phyloP scores from a whole-genome alignment of 2,797 vertebrate genomes.

The Thripadectes ignobilis region DNA sequence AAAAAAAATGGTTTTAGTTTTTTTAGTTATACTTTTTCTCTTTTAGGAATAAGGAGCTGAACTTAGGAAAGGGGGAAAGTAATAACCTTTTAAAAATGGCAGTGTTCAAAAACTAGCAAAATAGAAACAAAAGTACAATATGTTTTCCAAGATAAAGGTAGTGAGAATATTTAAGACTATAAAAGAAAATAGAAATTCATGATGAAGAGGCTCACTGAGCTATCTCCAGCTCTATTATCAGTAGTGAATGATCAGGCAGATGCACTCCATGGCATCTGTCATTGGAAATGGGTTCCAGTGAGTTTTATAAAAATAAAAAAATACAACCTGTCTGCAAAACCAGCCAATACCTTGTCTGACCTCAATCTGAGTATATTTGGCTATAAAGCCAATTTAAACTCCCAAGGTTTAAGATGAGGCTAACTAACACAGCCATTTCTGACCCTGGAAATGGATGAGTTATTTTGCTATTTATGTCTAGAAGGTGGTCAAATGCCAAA shows the following conservation, averaged over 20 bases:
- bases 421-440: background rate
- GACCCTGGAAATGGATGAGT: background rate
- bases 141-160: background rate
- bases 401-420: background rate
- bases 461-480: background rate
- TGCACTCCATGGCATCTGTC: background rate
- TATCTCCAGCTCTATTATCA: background rate
- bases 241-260: background rate
- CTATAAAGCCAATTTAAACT: background rate
- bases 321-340: background rate
- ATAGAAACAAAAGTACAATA: background rate
- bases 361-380: background rate
- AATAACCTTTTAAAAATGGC: background rate
- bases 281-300: background rate
- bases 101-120: background rate
- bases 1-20: background rate
- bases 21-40: background rate
- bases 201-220: constrained; percentile 14
- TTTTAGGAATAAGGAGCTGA: background rate
- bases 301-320: background rate
- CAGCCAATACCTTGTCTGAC: background rate
- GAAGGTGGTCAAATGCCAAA: background rate
- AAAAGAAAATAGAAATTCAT: constrained; percentile 35
- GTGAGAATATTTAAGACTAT: background rate
- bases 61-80: background rate